Evolutionary conservation across 1,140 invertebrate species (phyloP).

Genomic region (Capitella teleta): DNA sequence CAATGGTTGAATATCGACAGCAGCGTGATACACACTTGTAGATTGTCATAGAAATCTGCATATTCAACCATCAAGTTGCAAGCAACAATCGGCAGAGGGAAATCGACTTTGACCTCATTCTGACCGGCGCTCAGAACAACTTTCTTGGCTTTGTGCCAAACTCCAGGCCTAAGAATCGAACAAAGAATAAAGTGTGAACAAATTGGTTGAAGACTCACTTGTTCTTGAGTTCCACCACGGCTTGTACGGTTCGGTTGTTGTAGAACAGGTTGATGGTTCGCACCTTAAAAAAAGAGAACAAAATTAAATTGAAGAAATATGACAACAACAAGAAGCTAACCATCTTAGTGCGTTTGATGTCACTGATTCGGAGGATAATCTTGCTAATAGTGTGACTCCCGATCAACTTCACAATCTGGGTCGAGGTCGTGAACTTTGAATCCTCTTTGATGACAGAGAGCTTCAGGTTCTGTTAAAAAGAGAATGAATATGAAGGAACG

Average conservation of each 20-base stretch:
- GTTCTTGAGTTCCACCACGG: conserved; percentile 93
- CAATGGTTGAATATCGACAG: too few species aligned
- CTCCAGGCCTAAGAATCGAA: conserved; percentile 45
- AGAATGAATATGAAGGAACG: background rate
- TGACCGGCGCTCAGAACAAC: conserved; percentile 78
- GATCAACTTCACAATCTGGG: conserved; percentile 91
- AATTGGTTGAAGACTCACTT: conserved; percentile 48
- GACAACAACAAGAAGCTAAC: conserved; percentile 49
- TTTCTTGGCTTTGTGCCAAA: conserved; percentile 94
- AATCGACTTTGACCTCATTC: conserved; percentile 75
- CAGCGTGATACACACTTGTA: too few species aligned
- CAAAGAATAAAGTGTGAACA: background rate
- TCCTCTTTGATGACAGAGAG: conserved; percentile 88
- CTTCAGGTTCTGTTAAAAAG: conserved; percentile 55
- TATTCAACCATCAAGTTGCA: conserved; percentile 99
- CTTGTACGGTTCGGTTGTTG: conserved; percentile 89
- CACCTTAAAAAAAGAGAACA: conserved; percentile 20
- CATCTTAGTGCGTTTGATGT: conserved; percentile 94
- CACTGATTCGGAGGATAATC: conserved; percentile 82
- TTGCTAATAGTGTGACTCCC: conserved; percentile 87
- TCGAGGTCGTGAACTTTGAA: conserved; percentile 94
- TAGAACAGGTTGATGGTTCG: conserved; percentile 90
- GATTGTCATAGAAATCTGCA: conserved; percentile 91
- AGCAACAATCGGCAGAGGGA: conserved; percentile 88
- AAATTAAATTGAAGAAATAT: too few species aligned